A percentile compares a stretch with the other conserved stretches of the same genome.
These are phyloP conservation scores for Blomia tropicalis DNA, from an alignment of 2,888 invertebrate genomes.

Conservation along the genomic window DNA sequence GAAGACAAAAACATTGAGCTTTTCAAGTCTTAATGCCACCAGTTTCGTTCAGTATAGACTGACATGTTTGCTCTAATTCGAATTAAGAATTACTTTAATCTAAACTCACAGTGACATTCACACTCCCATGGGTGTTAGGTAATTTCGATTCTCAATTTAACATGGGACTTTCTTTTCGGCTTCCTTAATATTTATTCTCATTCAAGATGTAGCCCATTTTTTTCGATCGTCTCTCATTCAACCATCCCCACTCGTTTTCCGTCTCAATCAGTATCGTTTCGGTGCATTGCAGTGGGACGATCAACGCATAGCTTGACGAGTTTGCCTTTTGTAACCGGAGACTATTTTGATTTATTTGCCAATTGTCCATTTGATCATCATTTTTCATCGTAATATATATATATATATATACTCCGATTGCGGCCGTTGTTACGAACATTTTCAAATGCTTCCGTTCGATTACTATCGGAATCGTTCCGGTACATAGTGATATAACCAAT, in stretches of 20 bases:
- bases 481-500: too few species aligned
- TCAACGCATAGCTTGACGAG: not conserved
- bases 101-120: not conserved
- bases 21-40: too few species aligned
- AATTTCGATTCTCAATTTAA: not conserved
- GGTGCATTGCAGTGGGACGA: too few species aligned
- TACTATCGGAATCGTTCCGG: too few species aligned
- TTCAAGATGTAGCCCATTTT: too few species aligned
- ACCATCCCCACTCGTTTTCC: not conserved
- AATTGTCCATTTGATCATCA: conserved; percentile 8
- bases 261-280: not conserved
- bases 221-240: not conserved
- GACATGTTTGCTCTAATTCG: not conserved
- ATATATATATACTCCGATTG: too few species aligned
- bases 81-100: not conserved
- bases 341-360: not conserved
- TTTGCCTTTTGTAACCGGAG: not conserved
- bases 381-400: not conserved
- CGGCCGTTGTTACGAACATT: too few species aligned
- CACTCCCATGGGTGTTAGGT: conserved; percentile 10
- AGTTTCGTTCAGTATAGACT: not conserved
- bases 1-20: too few species aligned
- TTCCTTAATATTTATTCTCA: conserved; percentile 3
- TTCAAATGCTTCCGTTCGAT: too few species aligned
- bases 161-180: not conserved